Percentiles rank a stretch among this genome's conserved stretches.
Evolutionary conservation across 53 echinoderm and acorn worm genomes (phyloP).

Genomic region (Stichopus horrens): DNA sequence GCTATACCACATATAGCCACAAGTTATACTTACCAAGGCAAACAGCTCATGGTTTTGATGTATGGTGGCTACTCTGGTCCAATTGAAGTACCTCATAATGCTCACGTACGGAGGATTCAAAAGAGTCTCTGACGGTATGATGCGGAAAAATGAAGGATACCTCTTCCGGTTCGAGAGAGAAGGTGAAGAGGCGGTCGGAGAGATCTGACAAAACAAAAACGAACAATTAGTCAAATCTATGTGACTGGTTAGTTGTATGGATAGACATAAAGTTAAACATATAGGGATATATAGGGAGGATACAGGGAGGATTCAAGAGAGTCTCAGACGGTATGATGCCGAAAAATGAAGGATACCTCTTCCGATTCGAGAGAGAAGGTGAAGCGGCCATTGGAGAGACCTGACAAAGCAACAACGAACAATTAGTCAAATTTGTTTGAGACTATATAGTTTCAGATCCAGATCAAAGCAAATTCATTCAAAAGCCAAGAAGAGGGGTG

Average conservation of each 20-base stretch:
- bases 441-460: too few relatives aligned
- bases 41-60: slow-evolving; percentile 33
- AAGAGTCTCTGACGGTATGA: slow-evolving; percentile 25
- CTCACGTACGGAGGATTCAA: slow-evolving; percentile 7
- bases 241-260: too few relatives aligned
- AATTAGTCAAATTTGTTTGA: too few relatives aligned
- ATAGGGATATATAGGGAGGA: too few relatives aligned
- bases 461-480: too few relatives aligned
- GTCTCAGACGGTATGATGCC: slow-evolving; percentile 31
- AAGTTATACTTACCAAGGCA: slow-evolving; percentile 7
- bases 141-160: slow-evolving; percentile 26
- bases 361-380: slow-evolving; percentile 39
- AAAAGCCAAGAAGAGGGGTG: too few relatives aligned
- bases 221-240: too few relatives aligned
- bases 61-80: slow-evolving; percentile 37
- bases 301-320: slow-evolving; percentile 1
- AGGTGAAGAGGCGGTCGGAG: slow-evolving; percentile 32
- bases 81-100: slow-evolving; percentile 27
- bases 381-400: background rate
- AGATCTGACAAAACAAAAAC: slow-evolving; percentile 10
- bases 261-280: too few relatives aligned
- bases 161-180: slow-evolving; percentile 41
- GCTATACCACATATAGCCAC: too few relatives aligned
- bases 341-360: slow-evolving; percentile 31
- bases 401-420: background rate